Conservation (phyloP, 2,113 vertebrate genomes). For the Limanda limanda region DNA sequence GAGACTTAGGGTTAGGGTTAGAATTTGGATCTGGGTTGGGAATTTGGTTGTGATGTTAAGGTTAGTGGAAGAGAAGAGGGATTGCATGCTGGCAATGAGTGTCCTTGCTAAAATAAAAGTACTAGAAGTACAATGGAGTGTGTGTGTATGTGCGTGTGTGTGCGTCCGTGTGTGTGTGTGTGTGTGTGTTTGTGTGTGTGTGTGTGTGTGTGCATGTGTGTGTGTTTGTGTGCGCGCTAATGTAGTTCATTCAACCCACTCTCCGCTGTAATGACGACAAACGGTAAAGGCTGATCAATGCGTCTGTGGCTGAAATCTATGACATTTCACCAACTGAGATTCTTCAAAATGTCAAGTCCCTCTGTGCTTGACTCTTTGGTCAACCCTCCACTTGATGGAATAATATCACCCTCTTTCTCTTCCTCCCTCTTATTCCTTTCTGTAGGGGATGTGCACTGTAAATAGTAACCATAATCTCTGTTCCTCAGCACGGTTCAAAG, state of each 20-base stretch:
- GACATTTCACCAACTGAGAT: slow-evolving; percentile 54
- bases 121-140: background rate
- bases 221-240: background rate
- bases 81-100: too few species aligned
- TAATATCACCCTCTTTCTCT: slow-evolving; percentile 24
- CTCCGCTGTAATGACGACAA: slow-evolving; percentile 43
- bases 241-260: slow-evolving; percentile 6
- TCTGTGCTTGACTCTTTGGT: slow-evolving; percentile 55
- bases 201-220: background rate
- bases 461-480: slow-evolving; percentile 41
- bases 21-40: too few species aligned
- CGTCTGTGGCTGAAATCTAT: slow-evolving; percentile 52
- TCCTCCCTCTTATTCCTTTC: slow-evolving; percentile 15
- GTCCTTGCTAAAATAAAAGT: too few species aligned
- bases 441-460: slow-evolving; percentile 33
- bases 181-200: too few species aligned
- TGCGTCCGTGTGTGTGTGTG: background rate
- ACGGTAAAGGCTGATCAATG: slow-evolving; percentile 42
- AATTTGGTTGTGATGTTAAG: background rate
- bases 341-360: slow-evolving; percentile 57
- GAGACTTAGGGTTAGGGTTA: too few species aligned
- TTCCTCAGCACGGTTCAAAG: slow-evolving; percentile 33
- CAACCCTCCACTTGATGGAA: slow-evolving; percentile 34
- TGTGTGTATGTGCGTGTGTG: background rate
- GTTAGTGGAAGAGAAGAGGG: too few species aligned